Base-by-base conservation (phyloP, 2,113 vertebrate species). In the Onychorhynchus coronatus region DNA sequence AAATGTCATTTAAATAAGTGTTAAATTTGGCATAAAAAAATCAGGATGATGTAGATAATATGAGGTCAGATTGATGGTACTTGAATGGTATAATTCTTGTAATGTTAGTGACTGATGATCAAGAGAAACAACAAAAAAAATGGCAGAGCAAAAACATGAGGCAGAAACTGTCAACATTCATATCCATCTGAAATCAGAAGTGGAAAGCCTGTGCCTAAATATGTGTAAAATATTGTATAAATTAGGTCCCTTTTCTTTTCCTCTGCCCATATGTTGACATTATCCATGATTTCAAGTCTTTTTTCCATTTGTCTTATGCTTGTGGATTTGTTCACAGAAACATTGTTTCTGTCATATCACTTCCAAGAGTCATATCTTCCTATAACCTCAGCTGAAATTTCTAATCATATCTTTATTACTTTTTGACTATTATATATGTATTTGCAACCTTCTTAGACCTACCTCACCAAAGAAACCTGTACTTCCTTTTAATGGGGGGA, bases 11-110 rank as follows among this genome's bases (percentile, higher is more conserved):
- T 83, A 94, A 91, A 31, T 63, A 88, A 46, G 18, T 89, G 75
- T 68, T 61, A 89, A 92, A 97, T 87, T 92, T 30, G 22, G 44
- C 71, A 91, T 66, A 63, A 81, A 94, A 79, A 88, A 92, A 91
- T 68, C 46, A 91, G 14, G 42, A 47, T 31, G 11, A 16, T 61
- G 28, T 63, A 63, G 50, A 87, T 52, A 88, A 89, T 86, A 68
- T 8, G 12, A 27, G 24, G 47, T 86, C 70, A 87, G 63, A 88
- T 27, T 77, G 76, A 96, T 84, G 63, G 68, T 70, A 96, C 59
- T 28, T 74, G 84, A 90, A 88, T 71, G 22, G 52, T 74, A 28
- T 55, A 87, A 90, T 74, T 88, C 67, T n/a, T 65, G 23, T 31
- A 70, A 33, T 39, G 56, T 74, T 87, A 61, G 62, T 81, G 71